A percentile compares a stretch with the other conserved stretches of the same genome.
Evolutionary conservation across 2,888 invertebrate species (phyloP).

Genomic region (Thalpophila matura): DNA sequence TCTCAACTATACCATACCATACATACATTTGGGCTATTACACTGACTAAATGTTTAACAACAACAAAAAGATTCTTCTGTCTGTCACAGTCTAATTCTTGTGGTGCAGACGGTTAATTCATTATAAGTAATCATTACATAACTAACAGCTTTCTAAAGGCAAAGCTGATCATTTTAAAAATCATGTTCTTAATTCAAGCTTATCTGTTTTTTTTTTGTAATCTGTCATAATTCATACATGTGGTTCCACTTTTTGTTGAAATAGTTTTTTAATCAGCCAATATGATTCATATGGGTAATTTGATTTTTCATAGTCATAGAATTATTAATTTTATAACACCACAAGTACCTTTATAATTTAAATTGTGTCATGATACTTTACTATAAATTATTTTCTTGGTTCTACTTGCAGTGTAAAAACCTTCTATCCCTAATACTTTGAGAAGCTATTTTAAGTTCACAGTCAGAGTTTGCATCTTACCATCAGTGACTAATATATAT

Average conservation of each 20-base stretch:
- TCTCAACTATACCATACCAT: slow-evolving; percentile 15
- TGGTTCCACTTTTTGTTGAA: neutral
- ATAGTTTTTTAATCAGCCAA: neutral
- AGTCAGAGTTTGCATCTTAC: slow-evolving; percentile 25
- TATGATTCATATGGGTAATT: slow-evolving; percentile 17
- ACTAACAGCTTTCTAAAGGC: slow-evolving; percentile 57
- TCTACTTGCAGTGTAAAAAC: too few relatives aligned
- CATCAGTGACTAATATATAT: slow-evolving; percentile 44
- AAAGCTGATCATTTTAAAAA: slow-evolving; percentile 19
- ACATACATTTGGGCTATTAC: slow-evolving; percentile 4
- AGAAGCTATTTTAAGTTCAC: slow-evolving; percentile 39
- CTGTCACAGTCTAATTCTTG: slow-evolving; percentile 62
- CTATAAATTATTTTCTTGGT: too few relatives aligned
- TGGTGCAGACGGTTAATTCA: slow-evolving; percentile 37
- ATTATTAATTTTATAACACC: neutral
- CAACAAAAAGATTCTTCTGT: slow-evolving; percentile 52
- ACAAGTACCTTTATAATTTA: neutral
- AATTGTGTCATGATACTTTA: too few relatives aligned
- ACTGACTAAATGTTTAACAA: slow-evolving; percentile 37
- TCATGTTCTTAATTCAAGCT: neutral
- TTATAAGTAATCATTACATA: slow-evolving; percentile 59
- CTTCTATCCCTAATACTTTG: neutral
- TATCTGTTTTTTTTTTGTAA: neutral
- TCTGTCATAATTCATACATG: neutral
- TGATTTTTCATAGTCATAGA: neutral